Evolutionary conservation across 2,113 vertebrate genomes (phyloP), one percentile per base, ranked within the genome.

Genomic region (Peromyscus polionotus): DNA sequence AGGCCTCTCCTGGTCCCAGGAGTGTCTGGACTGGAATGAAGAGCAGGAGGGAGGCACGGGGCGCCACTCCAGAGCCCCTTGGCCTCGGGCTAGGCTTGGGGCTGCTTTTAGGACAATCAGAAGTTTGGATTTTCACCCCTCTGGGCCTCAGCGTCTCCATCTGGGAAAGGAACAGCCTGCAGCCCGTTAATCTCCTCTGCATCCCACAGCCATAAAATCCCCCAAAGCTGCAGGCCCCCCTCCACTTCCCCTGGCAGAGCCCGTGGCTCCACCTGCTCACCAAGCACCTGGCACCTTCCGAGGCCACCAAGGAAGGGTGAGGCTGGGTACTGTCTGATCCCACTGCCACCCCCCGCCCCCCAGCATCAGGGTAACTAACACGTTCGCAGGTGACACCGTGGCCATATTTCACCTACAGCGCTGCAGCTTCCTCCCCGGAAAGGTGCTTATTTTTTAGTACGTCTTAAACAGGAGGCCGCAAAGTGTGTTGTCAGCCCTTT

Each of bases 391-490:
- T 26, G 76, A 98, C 96, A 98, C 97, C 61, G 1, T 0, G 65
- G 94, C 90, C 16, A 0, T 97, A 97, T 97, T 97, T 97, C 89
- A 97, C 1, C 2, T 63, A 33, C 96, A 95, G 77, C n/a, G 51
- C 97, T 67, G 93, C 95, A 0, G 26, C 48, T 98, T 54, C 83
- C 97, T 97, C 95, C 95, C 36, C 39, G 88, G 72, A 93, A 96
- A 65, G 94, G 36, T 85, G 90, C 93, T 98, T 98, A 95, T 93
- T 96, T 98, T 98, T 98, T 94, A 98, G 97, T 97, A 79, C 90
- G 96, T 97, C 97, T 98, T 97, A 98, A 98, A 98, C 75, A 97
- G 95, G 92, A 98, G 95, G 81, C 91, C 22, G 42, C 8, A 1
- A 98, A 97, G 94, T 86, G 81, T 97, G 92, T 54, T 72, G 90